Conservation (phyloP, 2,888 invertebrate genomes). For the Ceriagrion tenellum region DNA sequence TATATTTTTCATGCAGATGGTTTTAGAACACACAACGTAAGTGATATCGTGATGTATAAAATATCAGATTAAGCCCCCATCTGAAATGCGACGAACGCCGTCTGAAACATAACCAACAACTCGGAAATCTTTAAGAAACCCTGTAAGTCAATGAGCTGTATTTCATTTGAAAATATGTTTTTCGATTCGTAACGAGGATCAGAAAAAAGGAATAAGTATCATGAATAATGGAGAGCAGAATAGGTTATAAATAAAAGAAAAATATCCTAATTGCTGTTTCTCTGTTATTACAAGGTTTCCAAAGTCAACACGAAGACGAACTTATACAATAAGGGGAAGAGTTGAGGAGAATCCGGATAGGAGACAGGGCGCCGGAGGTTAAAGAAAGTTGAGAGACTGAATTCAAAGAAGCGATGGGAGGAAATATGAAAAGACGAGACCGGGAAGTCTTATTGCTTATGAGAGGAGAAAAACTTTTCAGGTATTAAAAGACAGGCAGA, state of each 20-base stretch:
- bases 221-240: neutral
- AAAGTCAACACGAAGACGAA: neutral
- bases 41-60: too few relatives aligned
- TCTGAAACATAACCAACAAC: neutral
- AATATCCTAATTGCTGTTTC: neutral
- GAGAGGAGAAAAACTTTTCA: too few relatives aligned
- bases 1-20: too few relatives aligned
- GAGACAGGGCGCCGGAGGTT: neutral
- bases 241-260: neutral
- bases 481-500: too few relatives aligned
- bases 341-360: neutral
- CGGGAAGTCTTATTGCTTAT: too few relatives aligned
- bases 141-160: neutral
- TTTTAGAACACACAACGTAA: too few relatives aligned
- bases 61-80: too few relatives aligned
- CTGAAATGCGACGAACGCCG: too few relatives aligned
- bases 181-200: neutral
- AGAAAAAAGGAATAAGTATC: neutral
- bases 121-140: neutral
- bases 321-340: neutral
- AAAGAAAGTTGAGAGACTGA: neutral
- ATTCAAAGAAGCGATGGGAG: neutral
- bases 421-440: too few relatives aligned
- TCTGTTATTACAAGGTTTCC: neutral
- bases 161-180: conserved; percentile 2